Evolutionary conservation across 1,140 invertebrate species (phyloP).

Genomic region (Episyrphus balteatus): DNA sequence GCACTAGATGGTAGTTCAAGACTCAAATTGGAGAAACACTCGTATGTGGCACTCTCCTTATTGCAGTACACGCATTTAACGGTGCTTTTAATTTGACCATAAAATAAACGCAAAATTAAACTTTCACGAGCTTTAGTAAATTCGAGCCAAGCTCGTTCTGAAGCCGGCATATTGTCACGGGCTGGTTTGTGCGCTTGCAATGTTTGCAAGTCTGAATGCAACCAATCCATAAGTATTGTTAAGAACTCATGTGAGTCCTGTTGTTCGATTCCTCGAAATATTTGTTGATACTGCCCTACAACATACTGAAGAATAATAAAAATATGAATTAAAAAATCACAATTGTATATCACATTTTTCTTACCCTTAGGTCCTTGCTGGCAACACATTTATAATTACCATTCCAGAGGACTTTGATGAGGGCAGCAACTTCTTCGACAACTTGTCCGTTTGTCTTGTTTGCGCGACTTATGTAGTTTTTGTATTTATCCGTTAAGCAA

Average conservation of each 20-base stretch:
- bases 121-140: conserved; percentile 63
- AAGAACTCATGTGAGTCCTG: conserved; percentile 95
- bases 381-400: conserved; percentile 67
- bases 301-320: conserved; percentile 43
- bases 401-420: conserved; percentile 62
- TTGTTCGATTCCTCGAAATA: conserved; percentile 75
- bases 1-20: conserved; percentile 59
- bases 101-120: conserved; percentile 70
- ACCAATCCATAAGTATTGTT: conserved; percentile 77
- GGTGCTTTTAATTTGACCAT: conserved; percentile 78
- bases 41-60: conserved; percentile 72
- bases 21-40: conserved; percentile 82
- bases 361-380: conserved; percentile 54
- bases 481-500: conserved; percentile 55
- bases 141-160: conserved; percentile 65
- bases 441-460: conserved; percentile 52
- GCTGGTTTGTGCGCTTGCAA: conserved; percentile 7
- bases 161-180: conserved; percentile 31
- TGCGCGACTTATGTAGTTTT: conserved; percentile 43
- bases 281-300: conserved; percentile 60
- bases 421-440: conserved; percentile 61
- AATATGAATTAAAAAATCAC: background rate
- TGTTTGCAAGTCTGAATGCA: conserved; percentile 72
- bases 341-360: conserved; percentile 12
- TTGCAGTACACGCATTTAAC: conserved; percentile 65